Percentiles rank a stretch among this genome's conserved stretches.
phyloP scores from a whole-genome alignment of 2,797 vertebrate genomes.

The Manis crassicaudata region DNA sequence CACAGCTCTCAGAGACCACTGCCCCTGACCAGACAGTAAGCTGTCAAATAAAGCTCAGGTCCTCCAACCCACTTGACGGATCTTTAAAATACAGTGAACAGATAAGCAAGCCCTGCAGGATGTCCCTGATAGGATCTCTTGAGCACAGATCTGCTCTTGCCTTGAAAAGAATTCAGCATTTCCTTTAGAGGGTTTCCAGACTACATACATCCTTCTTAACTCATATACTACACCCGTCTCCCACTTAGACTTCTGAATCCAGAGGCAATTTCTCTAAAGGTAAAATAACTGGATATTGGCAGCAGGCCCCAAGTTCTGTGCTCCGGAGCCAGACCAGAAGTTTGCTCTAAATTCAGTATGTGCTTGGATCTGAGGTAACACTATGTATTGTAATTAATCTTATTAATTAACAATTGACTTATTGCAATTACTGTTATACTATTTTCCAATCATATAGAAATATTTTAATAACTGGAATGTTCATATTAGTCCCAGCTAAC shows the following conservation, averaged over 20 bases:
- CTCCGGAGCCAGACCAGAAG: not conserved
- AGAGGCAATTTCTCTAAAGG: not conserved
- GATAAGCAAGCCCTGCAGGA: not conserved
- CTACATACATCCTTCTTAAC: not conserved
- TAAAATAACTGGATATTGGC: not conserved
- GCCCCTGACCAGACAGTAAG: not conserved
- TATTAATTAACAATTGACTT: not conserved
- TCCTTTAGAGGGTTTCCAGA: not conserved
- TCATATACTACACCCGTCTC: not conserved
- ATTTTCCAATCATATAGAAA: not conserved
- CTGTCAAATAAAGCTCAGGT: not conserved
- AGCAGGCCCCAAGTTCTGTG: not conserved
- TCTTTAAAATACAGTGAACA: not conserved
- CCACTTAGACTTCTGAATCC: not conserved
- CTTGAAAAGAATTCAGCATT: not conserved
- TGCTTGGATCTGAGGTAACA: not conserved
- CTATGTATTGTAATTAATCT: not conserved
- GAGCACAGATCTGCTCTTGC: not conserved
- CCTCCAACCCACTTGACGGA: not conserved
- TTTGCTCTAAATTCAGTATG: not conserved
- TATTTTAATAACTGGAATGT: not conserved
- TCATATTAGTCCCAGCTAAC: not conserved
- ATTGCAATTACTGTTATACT: not conserved
- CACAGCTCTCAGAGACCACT: not conserved
- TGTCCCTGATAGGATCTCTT: not conserved